Conservation (phyloP, 1,140 invertebrate genomes). For the Ericerus pela region DNA sequence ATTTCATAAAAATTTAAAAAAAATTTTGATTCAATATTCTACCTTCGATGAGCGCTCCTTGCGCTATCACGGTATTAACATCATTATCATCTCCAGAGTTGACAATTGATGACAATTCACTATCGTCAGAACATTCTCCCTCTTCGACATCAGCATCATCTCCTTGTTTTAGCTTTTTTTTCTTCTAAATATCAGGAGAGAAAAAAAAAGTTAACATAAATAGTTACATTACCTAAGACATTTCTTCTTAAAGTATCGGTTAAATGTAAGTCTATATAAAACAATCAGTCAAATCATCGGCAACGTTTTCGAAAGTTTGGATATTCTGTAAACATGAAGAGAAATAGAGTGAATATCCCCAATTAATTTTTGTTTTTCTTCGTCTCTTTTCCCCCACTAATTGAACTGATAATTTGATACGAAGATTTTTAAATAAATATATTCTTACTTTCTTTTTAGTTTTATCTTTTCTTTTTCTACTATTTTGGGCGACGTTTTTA, state of each 20-base stretch:
- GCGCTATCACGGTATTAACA: no score
- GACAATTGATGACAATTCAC: constrained; percentile 23
- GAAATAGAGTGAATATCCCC: no score
- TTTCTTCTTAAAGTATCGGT: constrained; percentile 4
- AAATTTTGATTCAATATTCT: no score
- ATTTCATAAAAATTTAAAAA: no score
- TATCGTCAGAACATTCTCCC: constrained; percentile 45
- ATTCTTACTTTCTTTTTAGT: no score
- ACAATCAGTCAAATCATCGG: background rate
- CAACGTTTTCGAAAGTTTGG: background rate
- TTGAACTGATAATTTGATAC: no score
- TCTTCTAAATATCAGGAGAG: background rate
- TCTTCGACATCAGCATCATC: constrained; percentile 35
- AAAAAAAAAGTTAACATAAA: background rate
- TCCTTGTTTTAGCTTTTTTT: constrained; percentile 6
- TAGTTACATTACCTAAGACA: background rate
- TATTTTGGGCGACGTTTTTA: no score
- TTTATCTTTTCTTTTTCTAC: no score
- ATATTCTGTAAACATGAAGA: constrained; percentile 7
- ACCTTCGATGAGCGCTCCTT: no score
- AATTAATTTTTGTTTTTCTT: no score
- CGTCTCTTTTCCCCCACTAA: no score
- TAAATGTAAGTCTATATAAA: constrained; percentile 6
- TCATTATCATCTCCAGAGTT: background rate
- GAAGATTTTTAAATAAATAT: no score